Percentiles rank a stretch among this genome's conserved stretches.
Conservation (phyloP, 1,140 invertebrate genomes). For the Diorhabda elongata region DNA sequence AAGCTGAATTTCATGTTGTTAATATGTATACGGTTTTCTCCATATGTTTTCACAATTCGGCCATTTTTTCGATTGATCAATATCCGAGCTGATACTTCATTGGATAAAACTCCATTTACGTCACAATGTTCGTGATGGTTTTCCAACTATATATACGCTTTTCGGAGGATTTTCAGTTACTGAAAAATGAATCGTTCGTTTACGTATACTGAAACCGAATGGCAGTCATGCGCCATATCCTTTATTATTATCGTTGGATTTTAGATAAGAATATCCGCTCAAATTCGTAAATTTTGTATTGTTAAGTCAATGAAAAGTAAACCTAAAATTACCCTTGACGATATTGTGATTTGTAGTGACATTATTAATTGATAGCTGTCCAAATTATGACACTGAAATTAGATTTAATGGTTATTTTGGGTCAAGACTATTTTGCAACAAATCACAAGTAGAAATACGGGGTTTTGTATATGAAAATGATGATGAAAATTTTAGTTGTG, state of each 20-base stretch:
- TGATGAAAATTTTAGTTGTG: no score
- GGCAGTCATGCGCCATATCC: conserved; percentile 8
- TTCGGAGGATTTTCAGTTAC: conserved; percentile 23
- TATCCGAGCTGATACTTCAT: conserved; percentile 33
- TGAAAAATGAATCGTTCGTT: conserved; percentile 6
- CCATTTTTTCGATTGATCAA: conserved; percentile 38
- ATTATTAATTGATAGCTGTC: no score
- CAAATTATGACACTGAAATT: no score
- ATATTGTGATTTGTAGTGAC: no score
- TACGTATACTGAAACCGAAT: conserved; percentile 6
- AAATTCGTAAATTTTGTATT: neutral
- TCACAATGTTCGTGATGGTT: conserved; percentile 24
- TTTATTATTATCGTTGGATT: conserved; percentile 6
- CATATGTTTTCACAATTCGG: conserved; percentile 37
- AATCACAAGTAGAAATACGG: no score
- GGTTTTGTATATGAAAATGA: no score
- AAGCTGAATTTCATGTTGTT: conserved; percentile 37
- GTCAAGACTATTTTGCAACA: no score
- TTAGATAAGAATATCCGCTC: conserved; percentile 7
- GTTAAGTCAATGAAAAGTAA: neutral
- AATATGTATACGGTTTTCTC: conserved; percentile 28
- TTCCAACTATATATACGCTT: conserved; percentile 12
- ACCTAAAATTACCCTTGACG: neutral
- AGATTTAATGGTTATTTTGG: no score
- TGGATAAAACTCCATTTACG: conserved; percentile 29